Evolutionary conservation across 2,888 invertebrate species (phyloP).

Genomic region (Ophion obscuratus): DNA sequence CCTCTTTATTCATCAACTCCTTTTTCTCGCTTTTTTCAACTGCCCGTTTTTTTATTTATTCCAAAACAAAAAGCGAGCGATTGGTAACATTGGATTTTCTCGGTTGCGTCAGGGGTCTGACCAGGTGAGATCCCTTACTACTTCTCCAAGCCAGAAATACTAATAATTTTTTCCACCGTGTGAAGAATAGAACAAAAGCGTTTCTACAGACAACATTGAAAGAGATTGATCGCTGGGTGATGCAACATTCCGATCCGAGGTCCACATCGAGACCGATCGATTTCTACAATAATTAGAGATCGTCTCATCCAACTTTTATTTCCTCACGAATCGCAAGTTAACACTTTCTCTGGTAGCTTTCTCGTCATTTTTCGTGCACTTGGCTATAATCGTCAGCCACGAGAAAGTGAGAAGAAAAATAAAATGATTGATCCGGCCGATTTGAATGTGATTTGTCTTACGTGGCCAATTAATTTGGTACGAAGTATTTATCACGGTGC

Average conservation of each 20-base stretch:
- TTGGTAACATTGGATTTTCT: too few relatives aligned
- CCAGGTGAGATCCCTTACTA: too few relatives aligned
- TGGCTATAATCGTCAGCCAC: not conserved
- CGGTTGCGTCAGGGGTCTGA: too few relatives aligned
- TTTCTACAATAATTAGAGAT: slow-evolving; percentile 3
- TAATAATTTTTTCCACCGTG: too few relatives aligned
- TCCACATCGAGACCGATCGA: slow-evolving; percentile 17
- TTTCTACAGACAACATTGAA: not conserved
- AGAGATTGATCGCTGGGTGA: not conserved
- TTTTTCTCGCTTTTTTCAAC: not conserved
- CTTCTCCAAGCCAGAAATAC: too few relatives aligned
- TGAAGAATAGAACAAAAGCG: not conserved
- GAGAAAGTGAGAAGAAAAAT: slow-evolving; percentile 8
- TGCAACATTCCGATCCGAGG: not conserved
- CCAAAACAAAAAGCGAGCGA: too few relatives aligned
- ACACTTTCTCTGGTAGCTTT: slow-evolving; percentile 33
- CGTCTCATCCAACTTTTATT: slow-evolving; percentile 5
- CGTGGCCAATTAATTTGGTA: not conserved
- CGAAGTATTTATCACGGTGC: slow-evolving; percentile 10
- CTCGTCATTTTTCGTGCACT: not conserved
- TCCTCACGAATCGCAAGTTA: slow-evolving; percentile 2
- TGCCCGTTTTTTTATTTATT: too few relatives aligned
- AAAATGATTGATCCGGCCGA: slow-evolving; percentile 7
- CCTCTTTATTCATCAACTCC: not conserved
- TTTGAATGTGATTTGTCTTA: not conserved